Percentiles rank a stretch among this genome's conserved stretches.
phyloP scores from a whole-genome alignment of 2,113 vertebrate species.

The Hiodon tergisus region DNA sequence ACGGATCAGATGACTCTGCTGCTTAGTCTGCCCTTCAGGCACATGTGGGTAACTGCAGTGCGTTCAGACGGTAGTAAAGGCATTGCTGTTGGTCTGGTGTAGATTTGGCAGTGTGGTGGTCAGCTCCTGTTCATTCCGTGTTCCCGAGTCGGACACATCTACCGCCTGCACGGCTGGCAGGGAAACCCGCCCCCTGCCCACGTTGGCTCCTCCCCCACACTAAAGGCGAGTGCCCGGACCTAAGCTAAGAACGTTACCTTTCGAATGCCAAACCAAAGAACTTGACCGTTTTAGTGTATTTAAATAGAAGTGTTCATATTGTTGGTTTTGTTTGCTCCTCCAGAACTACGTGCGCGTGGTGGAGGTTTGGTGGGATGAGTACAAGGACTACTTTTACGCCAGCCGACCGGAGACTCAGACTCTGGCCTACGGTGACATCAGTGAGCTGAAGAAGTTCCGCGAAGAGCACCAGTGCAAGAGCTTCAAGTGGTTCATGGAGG shows the following conservation, averaged over 20 bases:
- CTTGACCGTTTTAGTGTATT: background rate
- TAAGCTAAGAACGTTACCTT: no score
- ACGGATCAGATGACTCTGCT: no score
- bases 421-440: slow-evolving; percentile 85
- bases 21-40: no score
- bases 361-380: slow-evolving; percentile 98
- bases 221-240: slow-evolving; percentile 70
- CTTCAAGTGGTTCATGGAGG: slow-evolving; percentile 99
- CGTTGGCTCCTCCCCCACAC: slow-evolving; percentile 89
- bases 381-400: slow-evolving; percentile 95
- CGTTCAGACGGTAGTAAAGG: no score
- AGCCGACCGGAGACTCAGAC: slow-evolving; percentile 92
- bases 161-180: slow-evolving; percentile 94
- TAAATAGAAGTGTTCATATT: background rate
- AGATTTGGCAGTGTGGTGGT: slow-evolving; percentile 98
- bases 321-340: background rate
- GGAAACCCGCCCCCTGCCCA: slow-evolving; percentile 93
- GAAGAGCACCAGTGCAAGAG: slow-evolving; percentile 96
- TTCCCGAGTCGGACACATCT: slow-evolving; percentile 93
- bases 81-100: no score
- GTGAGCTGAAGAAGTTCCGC: slow-evolving; percentile 87
- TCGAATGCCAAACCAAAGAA: no score
- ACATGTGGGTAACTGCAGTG: no score
- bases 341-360: slow-evolving; percentile 98
- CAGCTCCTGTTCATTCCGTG: slow-evolving; percentile 90